These are phyloP conservation scores for Heterochromis multidens DNA, from an alignment of 2,113 vertebrate species.

Conservation along the genomic window DNA sequence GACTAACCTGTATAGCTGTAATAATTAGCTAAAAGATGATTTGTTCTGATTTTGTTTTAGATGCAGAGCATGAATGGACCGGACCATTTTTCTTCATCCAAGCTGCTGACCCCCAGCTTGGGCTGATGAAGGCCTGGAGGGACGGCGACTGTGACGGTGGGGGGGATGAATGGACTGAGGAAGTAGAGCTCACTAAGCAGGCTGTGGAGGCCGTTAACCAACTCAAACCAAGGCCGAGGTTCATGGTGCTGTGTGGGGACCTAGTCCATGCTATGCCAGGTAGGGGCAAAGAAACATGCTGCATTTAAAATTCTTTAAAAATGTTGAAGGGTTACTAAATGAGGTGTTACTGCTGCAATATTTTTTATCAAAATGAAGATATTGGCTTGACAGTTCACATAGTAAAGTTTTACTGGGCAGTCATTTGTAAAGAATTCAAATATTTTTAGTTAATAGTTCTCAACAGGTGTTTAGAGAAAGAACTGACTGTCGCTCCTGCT, in stretches of 20 bases:
- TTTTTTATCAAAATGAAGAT: background rate
- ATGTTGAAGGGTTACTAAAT: background rate
- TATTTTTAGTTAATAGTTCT: background rate
- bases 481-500: background rate
- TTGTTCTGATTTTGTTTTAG: constrained; percentile 54
- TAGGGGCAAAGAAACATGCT: constrained; percentile 31
- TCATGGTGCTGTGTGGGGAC: constrained; percentile 92
- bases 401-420: background rate
- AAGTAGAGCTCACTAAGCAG: constrained; percentile 84
- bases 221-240: constrained; percentile 83
- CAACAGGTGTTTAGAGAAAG: background rate
- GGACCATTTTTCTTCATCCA: constrained; percentile 93
- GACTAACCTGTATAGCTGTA: background rate
- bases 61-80: constrained; percentile 83
- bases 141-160: constrained; percentile 77
- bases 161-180: constrained; percentile 90
- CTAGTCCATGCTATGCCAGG: constrained; percentile 94
- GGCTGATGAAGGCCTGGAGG: constrained; percentile 93
- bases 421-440: background rate
- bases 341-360: background rate
- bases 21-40: background rate
- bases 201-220: constrained; percentile 85
- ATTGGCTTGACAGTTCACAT: background rate
- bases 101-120: constrained; percentile 93
- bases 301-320: background rate